Base-by-base conservation (phyloP, 2,113 vertebrate species). In the Butastur rufipennis region DNA sequence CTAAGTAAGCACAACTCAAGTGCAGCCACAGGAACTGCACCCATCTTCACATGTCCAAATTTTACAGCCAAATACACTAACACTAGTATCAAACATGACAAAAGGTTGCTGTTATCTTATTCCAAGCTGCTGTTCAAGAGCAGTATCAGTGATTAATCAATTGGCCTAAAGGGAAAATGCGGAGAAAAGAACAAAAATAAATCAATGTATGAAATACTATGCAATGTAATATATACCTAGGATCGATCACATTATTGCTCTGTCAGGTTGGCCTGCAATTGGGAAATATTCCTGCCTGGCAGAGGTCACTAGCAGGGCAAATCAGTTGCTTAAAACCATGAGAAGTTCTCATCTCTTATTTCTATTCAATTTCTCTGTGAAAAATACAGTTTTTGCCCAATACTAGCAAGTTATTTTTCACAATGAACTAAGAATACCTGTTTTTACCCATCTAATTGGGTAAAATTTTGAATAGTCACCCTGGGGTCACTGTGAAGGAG, bases 111-210 rank as follows among this genome's bases (percentile, higher is more conserved):
- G 65, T 43, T 96, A 62, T 90, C 88, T 95, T 86, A 97, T 85
- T 84, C 87, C 81, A 90, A 94, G 61, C 34, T 53, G 67, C 47
- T 66, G 34, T 34, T 77, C 42, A 67, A 87, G 86, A 96, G 70
- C 81, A 91, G 82, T 52, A 96, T 86, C 79, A 93, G 67, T 95
- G 83, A 97, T 93, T 97, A 98, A 98, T 90, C 52, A 40, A 98
- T 95, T 81, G 70, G 83, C 70, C 88, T 93, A 74, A 91, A 88
- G 88, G 88, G 81, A 93, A 96, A 97, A 90, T 29, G 74, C 8
- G 8, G 84, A 82, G 56, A 97, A 96, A 38, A 91, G 81, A 90
- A 81, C 25, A 75, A 92, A 93, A 93, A 92, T 90, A 97, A 97
- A 97, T 97, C 88, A 62, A 94, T 88, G 70, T 81, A 86, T 94